Evolutionary conservation across 2,888 invertebrate genomes (phyloP).

Genomic region (Hoplodrina ambigua): DNA sequence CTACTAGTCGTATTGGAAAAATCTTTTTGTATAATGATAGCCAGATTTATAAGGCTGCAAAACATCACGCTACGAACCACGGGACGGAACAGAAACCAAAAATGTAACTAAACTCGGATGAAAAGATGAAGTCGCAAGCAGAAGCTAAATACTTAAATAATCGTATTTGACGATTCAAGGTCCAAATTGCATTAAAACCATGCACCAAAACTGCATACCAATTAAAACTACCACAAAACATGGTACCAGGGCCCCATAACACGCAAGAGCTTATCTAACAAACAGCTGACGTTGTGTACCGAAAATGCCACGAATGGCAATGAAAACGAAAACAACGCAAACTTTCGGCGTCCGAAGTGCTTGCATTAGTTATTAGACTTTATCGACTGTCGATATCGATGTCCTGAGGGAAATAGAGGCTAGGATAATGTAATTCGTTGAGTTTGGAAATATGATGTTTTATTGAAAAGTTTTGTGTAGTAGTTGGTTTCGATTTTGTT

Average conservation of each 20-base stretch:
- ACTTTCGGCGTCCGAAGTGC: constrained; percentile 35
- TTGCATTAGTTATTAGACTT: constrained; percentile 43
- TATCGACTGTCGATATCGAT: constrained; percentile 54
- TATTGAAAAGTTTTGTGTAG: constrained; percentile 36
- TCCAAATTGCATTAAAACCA: too few relatives aligned
- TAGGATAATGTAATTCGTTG: constrained; percentile 45
- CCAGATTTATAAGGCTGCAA: too few relatives aligned
- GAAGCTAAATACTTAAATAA: too few relatives aligned
- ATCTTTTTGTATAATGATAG: too few relatives aligned
- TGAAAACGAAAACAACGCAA: constrained; percentile 42
- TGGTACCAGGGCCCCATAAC: constrained; percentile 61
- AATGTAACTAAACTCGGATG: too few relatives aligned
- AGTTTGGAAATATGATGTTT: constrained; percentile 32
- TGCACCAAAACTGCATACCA: constrained; percentile 32
- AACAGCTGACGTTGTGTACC: constrained; percentile 43
- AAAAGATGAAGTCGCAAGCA: too few relatives aligned
- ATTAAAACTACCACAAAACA: constrained; percentile 20
- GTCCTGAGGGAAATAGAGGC: constrained; percentile 51
- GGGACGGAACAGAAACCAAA: too few relatives aligned
- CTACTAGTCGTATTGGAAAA: too few relatives aligned
- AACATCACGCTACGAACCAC: too few relatives aligned
- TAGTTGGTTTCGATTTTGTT: neutral
- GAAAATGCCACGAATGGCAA: constrained; percentile 29
- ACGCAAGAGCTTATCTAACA: constrained; percentile 55
- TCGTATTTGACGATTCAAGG: too few relatives aligned